Percentiles rank a stretch among this genome's conserved stretches.
Evolutionary conservation across 64 coral and sea anemone species (phyloP).

Genomic region (Pocillopora verrucosa): DNA sequence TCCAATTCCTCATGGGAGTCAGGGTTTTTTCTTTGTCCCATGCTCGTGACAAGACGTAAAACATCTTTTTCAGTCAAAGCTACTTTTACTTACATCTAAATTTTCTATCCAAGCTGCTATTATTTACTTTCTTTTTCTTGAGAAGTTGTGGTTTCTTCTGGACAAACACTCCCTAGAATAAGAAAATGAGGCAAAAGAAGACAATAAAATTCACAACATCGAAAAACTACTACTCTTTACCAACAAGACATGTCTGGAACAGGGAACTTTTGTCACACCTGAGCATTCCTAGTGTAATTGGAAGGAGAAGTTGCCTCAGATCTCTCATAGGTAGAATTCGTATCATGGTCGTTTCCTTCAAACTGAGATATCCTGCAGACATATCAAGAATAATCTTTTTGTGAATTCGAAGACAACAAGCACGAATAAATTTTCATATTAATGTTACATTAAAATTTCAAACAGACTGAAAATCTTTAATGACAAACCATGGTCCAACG

Average conservation of each 20-base stretch:
- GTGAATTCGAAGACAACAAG: too few relatives aligned
- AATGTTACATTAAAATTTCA: not conserved
- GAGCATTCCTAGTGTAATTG: not conserved
- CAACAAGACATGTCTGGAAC: too few relatives aligned
- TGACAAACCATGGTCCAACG: conserved; percentile 37
- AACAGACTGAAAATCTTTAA: not conserved
- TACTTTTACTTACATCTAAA: not conserved
- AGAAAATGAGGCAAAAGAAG: not conserved
- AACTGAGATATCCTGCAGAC: conserved; percentile 15
- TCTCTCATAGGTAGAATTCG: not conserved
- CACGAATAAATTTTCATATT: not conserved
- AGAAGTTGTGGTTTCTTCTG: not conserved
- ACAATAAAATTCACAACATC: not conserved
- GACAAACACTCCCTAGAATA: not conserved
- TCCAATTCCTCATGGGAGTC: too few relatives aligned
- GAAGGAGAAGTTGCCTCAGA: not conserved
- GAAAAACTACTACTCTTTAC: too few relatives aligned
- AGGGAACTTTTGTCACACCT: not conserved
- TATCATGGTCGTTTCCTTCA: not conserved
- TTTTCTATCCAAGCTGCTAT: not conserved
- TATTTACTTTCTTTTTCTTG: not conserved
- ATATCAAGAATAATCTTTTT: too few relatives aligned
- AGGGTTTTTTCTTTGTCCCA: too few relatives aligned
- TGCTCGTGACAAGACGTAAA: too few relatives aligned
- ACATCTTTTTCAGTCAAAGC: not conserved